Conservation (phyloP, 2,113 vertebrate genomes). For the Pionites leucogaster region DNA sequence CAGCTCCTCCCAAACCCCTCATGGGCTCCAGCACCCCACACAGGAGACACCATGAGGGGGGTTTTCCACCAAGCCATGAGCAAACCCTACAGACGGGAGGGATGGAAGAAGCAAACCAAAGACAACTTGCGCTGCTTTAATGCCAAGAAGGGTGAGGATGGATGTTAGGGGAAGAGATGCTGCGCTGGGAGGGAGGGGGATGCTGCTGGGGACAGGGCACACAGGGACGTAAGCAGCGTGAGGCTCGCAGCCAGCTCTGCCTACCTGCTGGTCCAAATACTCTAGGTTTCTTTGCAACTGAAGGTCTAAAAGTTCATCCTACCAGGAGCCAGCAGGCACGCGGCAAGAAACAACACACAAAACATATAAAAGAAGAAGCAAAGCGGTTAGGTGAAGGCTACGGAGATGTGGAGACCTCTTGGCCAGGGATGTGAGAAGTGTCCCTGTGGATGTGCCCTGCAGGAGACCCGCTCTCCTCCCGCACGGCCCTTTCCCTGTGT, state of each 20-base stretch:
- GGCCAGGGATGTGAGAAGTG: background rate
- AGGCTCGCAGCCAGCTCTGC: constrained; percentile 74
- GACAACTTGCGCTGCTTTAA: background rate
- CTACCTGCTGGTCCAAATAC: constrained; percentile 98
- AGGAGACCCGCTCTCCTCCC: background rate
- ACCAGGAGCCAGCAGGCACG: constrained; percentile 78
- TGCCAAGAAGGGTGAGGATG: constrained; percentile 56
- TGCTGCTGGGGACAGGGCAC: background rate
- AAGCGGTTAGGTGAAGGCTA: constrained; percentile 78
- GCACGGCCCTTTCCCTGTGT: background rate
- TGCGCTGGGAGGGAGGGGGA: background rate
- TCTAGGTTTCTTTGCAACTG: constrained; percentile 99
- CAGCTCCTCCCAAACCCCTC: fast-evolving
- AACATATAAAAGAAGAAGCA: constrained; percentile 78
- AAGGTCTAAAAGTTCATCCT: constrained; percentile 99
- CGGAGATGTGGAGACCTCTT: background rate
- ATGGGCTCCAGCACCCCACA: background rate
- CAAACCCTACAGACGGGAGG: background rate
- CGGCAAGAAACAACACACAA: constrained; percentile 75
- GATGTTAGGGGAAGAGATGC: constrained; percentile 30
- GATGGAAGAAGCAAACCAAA: constrained; percentile 57
- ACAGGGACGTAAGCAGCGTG: background rate
- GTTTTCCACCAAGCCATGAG: background rate
- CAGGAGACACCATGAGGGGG: background rate
- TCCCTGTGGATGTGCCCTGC: background rate